phyloP scores from a whole-genome alignment of 1,140 invertebrate genomes.

The Drosophila ogumai region DNA sequence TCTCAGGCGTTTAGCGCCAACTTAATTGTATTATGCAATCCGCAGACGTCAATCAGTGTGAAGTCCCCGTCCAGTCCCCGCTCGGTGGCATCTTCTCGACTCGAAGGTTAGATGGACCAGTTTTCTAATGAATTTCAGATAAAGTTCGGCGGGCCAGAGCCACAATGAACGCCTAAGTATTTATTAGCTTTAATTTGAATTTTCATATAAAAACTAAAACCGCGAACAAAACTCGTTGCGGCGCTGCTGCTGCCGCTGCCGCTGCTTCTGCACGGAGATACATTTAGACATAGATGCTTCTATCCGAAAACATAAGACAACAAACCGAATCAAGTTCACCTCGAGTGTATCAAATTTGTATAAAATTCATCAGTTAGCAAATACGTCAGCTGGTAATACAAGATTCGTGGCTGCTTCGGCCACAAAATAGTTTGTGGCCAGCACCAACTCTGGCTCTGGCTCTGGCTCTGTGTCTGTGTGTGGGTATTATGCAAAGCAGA shows the following conservation, averaged over 20 bases:
- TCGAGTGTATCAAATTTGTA: constrained; percentile 83
- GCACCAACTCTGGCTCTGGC: constrained; percentile 8
- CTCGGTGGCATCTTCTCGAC: constrained; percentile 36
- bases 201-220: constrained; percentile 66
- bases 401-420: constrained; percentile 16
- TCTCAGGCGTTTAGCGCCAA: constrained; percentile 45
- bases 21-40: constrained; percentile 62
- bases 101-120: constrained; percentile 73
- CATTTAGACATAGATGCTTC: constrained; percentile 73
- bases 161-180: constrained; percentile 73
- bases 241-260: constrained; percentile 52
- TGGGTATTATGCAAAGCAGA: constrained; percentile 76
- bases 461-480: constrained; percentile 16
- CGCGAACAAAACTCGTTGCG: constrained; percentile 69
- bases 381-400: constrained; percentile 73
- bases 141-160: constrained; percentile 47
- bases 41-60: constrained; percentile 51
- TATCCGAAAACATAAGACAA: constrained; percentile 53
- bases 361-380: constrained; percentile 80
- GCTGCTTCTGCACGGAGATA: constrained; percentile 68
- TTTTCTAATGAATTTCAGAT: constrained; percentile 76
- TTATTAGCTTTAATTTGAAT: constrained; percentile 82
- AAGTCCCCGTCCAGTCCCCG: constrained; percentile 5
- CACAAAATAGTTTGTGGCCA: constrained; percentile 18
- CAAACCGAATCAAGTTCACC: constrained; percentile 80